phyloP scores from a whole-genome alignment of 2,797 vertebrate genomes.

The Buceros bicornis region DNA sequence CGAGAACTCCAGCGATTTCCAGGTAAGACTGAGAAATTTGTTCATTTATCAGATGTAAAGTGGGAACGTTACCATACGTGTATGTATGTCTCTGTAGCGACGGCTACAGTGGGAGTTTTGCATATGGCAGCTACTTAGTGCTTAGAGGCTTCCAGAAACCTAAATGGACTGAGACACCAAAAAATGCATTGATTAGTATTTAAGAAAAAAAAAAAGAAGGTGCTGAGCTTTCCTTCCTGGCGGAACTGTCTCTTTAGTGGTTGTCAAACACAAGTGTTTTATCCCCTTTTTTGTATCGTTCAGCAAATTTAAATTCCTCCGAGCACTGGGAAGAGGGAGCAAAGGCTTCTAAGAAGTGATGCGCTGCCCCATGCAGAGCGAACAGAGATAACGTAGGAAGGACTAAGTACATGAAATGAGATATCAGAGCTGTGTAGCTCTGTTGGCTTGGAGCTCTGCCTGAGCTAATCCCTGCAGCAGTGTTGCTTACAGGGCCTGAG shows the following conservation, averaged over 20 bases:
- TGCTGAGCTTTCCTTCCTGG: not conserved
- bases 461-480: not conserved
- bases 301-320: not conserved
- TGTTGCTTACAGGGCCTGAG: not conserved
- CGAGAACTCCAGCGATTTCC: not conserved
- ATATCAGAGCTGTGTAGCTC: not conserved
- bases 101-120: not conserved
- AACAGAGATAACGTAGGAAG: not conserved
- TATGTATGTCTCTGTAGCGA: not conserved
- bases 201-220: not conserved
- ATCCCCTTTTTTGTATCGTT: not conserved
- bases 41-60: not conserved
- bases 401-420: not conserved
- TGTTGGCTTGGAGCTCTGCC: not conserved
- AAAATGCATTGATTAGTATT: not conserved
- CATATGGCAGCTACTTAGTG: not conserved
- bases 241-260: not conserved
- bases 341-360: not conserved
- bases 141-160: not conserved
- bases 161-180: not conserved
- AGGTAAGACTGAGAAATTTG: not conserved
- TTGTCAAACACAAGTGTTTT: not conserved
- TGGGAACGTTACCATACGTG: accelerated
- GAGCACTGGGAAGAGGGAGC: not conserved
- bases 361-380: not conserved